Percentiles rank a stretch among this genome's conserved stretches.
Evolutionary conservation across 2,113 vertebrate species (phyloP).

Genomic region (Melierax canorus): DNA sequence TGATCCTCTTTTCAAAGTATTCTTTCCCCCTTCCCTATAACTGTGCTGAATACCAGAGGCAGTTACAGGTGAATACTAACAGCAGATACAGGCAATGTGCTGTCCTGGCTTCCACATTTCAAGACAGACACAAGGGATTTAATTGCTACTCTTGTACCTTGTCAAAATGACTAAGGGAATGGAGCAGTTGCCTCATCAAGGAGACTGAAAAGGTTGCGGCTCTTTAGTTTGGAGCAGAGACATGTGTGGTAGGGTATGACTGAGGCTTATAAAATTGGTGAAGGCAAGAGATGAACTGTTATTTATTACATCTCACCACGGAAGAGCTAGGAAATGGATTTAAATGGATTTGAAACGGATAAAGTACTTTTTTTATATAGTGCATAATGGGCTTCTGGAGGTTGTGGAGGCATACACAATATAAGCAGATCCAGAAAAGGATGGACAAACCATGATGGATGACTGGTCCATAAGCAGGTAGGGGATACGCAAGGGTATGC

Average conservation of each 20-base stretch:
- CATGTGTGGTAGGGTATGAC: not conserved
- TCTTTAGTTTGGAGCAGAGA: not conserved
- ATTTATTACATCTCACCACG: not conserved
- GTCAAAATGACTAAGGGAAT: not conserved
- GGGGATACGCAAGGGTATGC: not conserved
- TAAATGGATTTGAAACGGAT: not conserved
- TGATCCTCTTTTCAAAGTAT: not conserved
- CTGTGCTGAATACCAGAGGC: not conserved
- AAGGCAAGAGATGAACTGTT: not conserved
- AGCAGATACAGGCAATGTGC: not conserved
- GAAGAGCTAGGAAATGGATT: not conserved
- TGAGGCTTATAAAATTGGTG: not conserved
- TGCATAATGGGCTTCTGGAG: not conserved
- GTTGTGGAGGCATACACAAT: not conserved
- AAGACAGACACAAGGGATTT: not conserved
- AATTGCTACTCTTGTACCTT: not conserved
- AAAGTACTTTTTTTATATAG: not conserved
- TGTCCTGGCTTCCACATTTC: not conserved
- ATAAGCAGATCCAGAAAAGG: not conserved
- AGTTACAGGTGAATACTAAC: not conserved
- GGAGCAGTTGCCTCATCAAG: not conserved
- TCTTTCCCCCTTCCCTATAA: not conserved
- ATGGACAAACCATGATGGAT: not conserved
- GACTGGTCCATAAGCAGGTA: not conserved
- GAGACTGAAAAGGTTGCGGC: not conserved